Evolutionary conservation across 2,888 invertebrate species (phyloP).

Genomic region (Pantelozetes paolii): DNA sequence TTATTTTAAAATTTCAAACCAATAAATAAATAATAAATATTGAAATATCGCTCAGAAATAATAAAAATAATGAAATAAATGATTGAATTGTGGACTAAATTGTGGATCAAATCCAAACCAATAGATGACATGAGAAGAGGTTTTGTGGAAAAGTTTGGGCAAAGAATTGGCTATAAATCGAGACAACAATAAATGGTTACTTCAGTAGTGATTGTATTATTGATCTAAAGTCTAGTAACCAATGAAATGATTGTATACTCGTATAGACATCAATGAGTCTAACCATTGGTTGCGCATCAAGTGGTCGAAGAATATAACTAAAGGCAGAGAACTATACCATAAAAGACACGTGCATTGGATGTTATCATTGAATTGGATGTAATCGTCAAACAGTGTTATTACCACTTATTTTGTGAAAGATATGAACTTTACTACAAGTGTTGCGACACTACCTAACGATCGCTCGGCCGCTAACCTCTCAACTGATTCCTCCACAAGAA

Average conservation of each 20-base stretch:
- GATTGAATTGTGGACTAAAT: not conserved
- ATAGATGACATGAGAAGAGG: not conserved
- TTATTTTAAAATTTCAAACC: no score
- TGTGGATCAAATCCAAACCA: conserved; percentile 1
- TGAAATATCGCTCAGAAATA: no score
- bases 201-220: conserved; percentile 14
- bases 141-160: not conserved
- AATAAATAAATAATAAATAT: no score
- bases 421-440: conserved; percentile 26
- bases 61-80: not conserved
- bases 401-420: not conserved
- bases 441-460: conserved; percentile 18
- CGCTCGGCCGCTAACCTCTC: not conserved
- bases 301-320: not conserved
- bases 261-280: conserved; percentile 1
- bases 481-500: not conserved
- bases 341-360: conserved; percentile 26
- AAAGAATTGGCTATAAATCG: not conserved
- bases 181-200: conserved; percentile 10
- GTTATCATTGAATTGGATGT: conserved; percentile 19
- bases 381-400: not conserved
- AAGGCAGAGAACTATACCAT: not conserved
- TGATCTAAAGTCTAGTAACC: conserved; percentile 20
- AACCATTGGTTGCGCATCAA: conserved; percentile 28
- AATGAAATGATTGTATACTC: conserved; percentile 12